Evolutionary conservation across 1,140 invertebrate species (phyloP), one percentile per base, ranked within the genome.

Genomic region (Patella vulgata): DNA sequence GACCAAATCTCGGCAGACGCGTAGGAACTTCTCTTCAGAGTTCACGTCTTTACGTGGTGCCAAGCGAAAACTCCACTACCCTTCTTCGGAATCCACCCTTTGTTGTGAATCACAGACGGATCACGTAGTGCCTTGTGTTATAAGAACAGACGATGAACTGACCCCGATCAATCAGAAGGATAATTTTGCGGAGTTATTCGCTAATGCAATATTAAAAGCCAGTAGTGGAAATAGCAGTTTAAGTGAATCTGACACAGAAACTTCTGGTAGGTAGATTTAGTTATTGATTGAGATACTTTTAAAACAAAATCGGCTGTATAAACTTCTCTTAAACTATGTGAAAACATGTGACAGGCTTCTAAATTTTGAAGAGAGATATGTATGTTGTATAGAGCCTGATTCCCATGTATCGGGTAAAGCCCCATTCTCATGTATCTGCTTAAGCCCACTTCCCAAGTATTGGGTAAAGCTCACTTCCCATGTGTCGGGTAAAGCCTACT

Each of bases 21-120:
- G 63, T n/a, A 59, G 66, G n/a, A 51, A 67, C 17, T 48, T 70
- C 30, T 68, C 70, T 39, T 48, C 58, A 28, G n/a, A 40, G 43
- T 44, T 28, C 23, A 28, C 55, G 4, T 59, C 61, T n/a, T 31
- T 61, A 12, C 42, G 54, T 42, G 70, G 64, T 25, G 63, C 69
- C 6, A 74, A 68, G 60, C 65, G 74, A 42, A 76, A 74, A 63
- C 63, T 74, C 12, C 63, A 69, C 51, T 66, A 70, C 28, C 63
- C 60, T 21, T 51, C 58, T 23, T 55, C 50, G 5, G 33, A 36
- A 36, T 8, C 33, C 14, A 36, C 33, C 5, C 14, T 36, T 8
- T 36, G 33, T 36, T 14, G 6, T 36, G 33, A 36, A 40, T 70
- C 67, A 60, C 55, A 58, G 42, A 51, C 57, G 23, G 42, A 54